Conservation (phyloP, 2,888 invertebrate genomes). For the Platypus cylindrus region DNA sequence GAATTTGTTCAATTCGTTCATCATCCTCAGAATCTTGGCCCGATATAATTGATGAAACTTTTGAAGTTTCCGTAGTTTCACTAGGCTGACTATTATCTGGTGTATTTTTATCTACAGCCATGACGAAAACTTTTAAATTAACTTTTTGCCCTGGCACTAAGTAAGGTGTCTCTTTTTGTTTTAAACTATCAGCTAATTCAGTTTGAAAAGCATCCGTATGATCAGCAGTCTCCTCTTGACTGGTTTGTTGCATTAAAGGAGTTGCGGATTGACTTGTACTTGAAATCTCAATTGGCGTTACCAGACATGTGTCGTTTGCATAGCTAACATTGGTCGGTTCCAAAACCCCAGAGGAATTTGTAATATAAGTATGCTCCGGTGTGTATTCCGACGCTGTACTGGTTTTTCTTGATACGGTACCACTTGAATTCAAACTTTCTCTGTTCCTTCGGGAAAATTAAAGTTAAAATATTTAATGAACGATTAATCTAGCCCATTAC, state of each 20-base stretch:
- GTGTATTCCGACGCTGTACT: constrained; percentile 46
- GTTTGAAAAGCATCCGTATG: constrained; percentile 23
- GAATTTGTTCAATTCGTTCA: no score
- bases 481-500: constrained; percentile 1
- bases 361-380: constrained; percentile 39
- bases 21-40: no score
- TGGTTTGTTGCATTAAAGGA: no score
- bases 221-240: constrained; percentile 15
- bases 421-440: constrained; percentile 35
- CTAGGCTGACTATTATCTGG: no score
- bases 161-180: constrained; percentile 23
- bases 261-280: no score
- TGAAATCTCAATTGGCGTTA: constrained; percentile 18
- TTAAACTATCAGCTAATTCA: constrained; percentile 25
- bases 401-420: constrained; percentile 41
- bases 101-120: constrained; percentile 22
- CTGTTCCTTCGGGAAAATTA: constrained; percentile 20
- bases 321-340: constrained; percentile 25
- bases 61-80: no score
- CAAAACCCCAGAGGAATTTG: constrained; percentile 19
- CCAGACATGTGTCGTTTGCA: constrained; percentile 22
- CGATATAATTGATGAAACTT: no score
- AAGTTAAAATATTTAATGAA: constrained; percentile 1
- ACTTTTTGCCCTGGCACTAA: constrained; percentile 29
- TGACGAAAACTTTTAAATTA: constrained; percentile 29